These are phyloP conservation scores for Clivina fossor DNA, from an alignment of 2,888 invertebrate species.

Conservation along the genomic window DNA sequence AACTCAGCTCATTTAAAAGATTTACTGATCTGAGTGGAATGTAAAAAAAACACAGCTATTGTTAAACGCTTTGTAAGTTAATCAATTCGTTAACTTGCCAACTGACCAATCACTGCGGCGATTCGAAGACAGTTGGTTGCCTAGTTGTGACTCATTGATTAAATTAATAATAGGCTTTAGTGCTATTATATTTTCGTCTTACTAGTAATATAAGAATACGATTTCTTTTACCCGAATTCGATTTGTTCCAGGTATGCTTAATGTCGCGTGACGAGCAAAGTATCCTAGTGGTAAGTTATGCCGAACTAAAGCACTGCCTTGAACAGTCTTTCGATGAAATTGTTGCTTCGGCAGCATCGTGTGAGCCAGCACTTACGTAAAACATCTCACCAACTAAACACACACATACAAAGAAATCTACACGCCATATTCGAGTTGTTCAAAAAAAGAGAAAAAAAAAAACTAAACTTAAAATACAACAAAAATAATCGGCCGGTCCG, in stretches of 20 bases:
- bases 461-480: conserved; percentile 16
- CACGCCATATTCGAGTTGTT: conserved; percentile 2
- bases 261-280: conserved; percentile 97
- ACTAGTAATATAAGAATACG: too few relatives aligned
- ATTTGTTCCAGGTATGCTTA: conserved; percentile 90
- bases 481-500: conserved; percentile 10
- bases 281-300: conserved; percentile 91
- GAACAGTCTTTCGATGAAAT: conserved; percentile 89
- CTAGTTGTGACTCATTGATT: too few relatives aligned
- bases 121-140: too few relatives aligned
- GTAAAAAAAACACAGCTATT: too few relatives aligned
- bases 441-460: conserved; percentile 11
- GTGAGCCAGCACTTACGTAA: conserved; percentile 23
- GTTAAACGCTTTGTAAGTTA: too few relatives aligned
- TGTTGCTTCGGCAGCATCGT: conserved; percentile 58
- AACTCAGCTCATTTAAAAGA: too few relatives aligned
- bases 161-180: too few relatives aligned
- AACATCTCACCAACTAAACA: not conserved
- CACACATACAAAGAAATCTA: not conserved
- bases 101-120: too few relatives aligned
- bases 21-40: too few relatives aligned
- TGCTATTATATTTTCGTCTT: too few relatives aligned
- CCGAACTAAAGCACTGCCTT: conserved; percentile 92
- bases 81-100: too few relatives aligned
- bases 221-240: too few relatives aligned